phyloP scores from a whole-genome alignment of 1,140 invertebrate genomes.

The Trichoplusia ni region DNA sequence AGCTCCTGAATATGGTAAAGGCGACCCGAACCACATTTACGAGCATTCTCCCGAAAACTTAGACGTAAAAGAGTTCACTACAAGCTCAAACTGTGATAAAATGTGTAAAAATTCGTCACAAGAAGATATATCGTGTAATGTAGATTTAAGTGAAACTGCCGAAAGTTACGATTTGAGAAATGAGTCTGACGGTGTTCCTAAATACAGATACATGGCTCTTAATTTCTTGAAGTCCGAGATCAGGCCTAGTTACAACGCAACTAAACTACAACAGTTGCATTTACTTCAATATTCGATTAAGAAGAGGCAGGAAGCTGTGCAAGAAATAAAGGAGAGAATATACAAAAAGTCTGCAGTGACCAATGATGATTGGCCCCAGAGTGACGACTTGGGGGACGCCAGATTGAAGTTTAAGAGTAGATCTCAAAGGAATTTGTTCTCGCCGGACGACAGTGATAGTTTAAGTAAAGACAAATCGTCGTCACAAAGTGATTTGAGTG shows the following conservation, averaged over 20 bases:
- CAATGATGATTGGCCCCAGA: slow-evolving; percentile 48
- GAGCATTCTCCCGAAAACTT: slow-evolving; percentile 76
- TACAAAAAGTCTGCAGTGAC: slow-evolving; percentile 75
- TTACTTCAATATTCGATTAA: slow-evolving; percentile 78
- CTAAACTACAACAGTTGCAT: slow-evolving; percentile 83
- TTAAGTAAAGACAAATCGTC: slow-evolving; percentile 52
- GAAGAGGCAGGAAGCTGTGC: slow-evolving; percentile 74
- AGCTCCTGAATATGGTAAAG: slow-evolving; percentile 45
- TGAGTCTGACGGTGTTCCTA: slow-evolving; percentile 62
- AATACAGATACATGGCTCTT: slow-evolving; percentile 68
- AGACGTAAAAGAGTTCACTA: slow-evolving; percentile 70
- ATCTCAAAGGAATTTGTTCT: slow-evolving; percentile 68
- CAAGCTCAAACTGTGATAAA: slow-evolving; percentile 65
- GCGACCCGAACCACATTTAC: slow-evolving; percentile 68
- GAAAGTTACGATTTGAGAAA: slow-evolving; percentile 76
- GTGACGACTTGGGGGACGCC: slow-evolving; percentile 36
- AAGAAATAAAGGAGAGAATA: slow-evolving; percentile 76
- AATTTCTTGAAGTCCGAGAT: slow-evolving; percentile 83
- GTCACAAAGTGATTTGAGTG: slow-evolving; percentile 55
- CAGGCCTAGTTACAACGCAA: slow-evolving; percentile 88
- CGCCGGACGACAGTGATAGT: slow-evolving; percentile 51
- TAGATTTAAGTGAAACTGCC: slow-evolving; percentile 79
- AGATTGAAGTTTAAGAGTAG: slow-evolving; percentile 58
- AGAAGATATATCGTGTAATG: slow-evolving; percentile 69
- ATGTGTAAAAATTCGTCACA: slow-evolving; percentile 57